These are phyloP conservation scores for Drepanosiphum platanoidis DNA, from an alignment of 2,888 invertebrate genomes.

Conservation along the genomic window DNA sequence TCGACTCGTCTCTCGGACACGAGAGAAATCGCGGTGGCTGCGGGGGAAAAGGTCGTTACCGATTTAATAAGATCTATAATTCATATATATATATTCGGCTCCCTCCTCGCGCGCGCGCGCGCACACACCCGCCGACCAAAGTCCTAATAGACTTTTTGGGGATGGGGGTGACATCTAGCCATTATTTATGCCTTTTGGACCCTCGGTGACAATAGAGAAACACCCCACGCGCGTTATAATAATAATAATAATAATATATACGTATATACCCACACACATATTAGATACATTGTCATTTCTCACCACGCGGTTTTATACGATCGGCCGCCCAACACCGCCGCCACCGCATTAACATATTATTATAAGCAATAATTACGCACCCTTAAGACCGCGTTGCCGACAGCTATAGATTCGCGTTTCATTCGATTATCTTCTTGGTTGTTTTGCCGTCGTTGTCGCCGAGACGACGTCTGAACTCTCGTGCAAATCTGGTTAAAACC, in stretches of 20 bases:
- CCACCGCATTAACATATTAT: conserved; percentile 56
- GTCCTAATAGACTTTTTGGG: conserved; percentile 57
- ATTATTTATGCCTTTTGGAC: conserved; percentile 60
- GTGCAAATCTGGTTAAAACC: background rate
- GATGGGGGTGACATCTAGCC: background rate
- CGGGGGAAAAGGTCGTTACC: conserved; percentile 54
- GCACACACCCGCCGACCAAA: background rate
- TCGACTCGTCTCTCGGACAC: conserved; percentile 14
- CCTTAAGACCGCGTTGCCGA: conserved; percentile 16
- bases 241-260: conserved; percentile 42
- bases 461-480: background rate
- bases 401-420: background rate
- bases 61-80: conserved; percentile 62
- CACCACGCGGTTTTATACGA: conserved; percentile 53
- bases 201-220: conserved; percentile 58
- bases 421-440: background rate
- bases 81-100: conserved; percentile 38
- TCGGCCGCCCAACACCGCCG: background rate
- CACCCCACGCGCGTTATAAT: conserved; percentile 26
- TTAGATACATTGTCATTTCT: conserved; percentile 46
- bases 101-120: background rate
- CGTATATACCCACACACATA: background rate
- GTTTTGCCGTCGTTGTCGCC: background rate
- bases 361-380: conserved; percentile 50
- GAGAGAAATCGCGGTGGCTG: background rate